Conservation (phyloP, 2,888 invertebrate species). For the Drosophila pseudotakahashii region DNA sequence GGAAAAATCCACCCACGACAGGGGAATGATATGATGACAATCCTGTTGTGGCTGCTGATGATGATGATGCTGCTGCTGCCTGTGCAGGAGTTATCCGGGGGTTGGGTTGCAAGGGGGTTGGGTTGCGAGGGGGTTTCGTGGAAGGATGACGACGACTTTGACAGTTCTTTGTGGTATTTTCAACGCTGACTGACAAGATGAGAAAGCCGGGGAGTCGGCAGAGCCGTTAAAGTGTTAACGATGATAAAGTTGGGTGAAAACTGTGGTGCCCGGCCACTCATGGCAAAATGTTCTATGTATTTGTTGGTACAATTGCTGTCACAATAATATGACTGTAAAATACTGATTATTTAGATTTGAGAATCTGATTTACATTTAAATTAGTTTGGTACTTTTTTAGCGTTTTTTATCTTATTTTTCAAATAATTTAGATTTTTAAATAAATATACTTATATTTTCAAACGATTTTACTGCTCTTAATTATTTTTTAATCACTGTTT, state of each 20-base stretch:
- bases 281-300: background rate
- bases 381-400: no score
- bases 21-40: slow-evolving; percentile 63
- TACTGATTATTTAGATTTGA: no score
- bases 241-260: slow-evolving; percentile 52
- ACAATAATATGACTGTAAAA: background rate
- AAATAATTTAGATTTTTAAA: no score
- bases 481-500: no score
- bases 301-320: background rate
- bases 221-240: slow-evolving; percentile 64
- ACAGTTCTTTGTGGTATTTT: slow-evolving; percentile 76
- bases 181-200: slow-evolving; percentile 31
- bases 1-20: slow-evolving; percentile 41
- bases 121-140: slow-evolving; percentile 11
- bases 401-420: no score
- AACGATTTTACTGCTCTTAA: no score
- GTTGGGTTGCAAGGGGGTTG: slow-evolving; percentile 6
- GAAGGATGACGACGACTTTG: slow-evolving; percentile 60
- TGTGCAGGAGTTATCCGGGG: slow-evolving; percentile 20
- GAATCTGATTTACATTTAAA: no score
- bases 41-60: slow-evolving; percentile 30
- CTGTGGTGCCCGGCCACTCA: slow-evolving; percentile 7
- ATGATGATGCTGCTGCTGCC: slow-evolving; percentile 34
- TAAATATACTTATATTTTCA: no score
- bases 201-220: slow-evolving; percentile 10